These are phyloP conservation scores for Scrobipalpa costella DNA, from an alignment of 2,888 invertebrate species.

Conservation along the genomic window DNA sequence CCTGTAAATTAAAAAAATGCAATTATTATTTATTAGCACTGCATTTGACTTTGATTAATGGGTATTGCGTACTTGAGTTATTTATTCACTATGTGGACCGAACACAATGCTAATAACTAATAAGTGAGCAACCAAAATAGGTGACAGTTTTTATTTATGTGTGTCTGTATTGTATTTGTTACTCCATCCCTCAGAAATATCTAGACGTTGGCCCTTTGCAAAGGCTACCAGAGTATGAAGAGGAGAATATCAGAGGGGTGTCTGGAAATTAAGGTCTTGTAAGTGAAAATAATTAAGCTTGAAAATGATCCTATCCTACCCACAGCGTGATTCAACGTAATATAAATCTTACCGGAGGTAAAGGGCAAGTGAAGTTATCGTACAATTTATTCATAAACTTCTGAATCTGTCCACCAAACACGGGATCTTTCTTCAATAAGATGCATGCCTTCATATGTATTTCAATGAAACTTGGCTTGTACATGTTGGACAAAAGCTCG, in stretches of 20 bases:
- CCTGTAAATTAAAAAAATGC: background rate
- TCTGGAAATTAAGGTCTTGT: no score
- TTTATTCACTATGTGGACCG: no score
- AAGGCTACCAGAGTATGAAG: no score
- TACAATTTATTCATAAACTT: background rate
- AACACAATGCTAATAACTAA: no score
- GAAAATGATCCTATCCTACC: background rate
- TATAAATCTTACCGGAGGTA: conserved; percentile 1
- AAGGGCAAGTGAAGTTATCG: background rate
- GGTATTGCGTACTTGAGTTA: background rate
- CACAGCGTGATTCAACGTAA: background rate
- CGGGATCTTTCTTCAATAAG: background rate
- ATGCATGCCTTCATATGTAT: background rate
- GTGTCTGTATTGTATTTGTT: no score
- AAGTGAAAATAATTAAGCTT: no score
- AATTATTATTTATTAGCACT: background rate
- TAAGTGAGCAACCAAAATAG: no score
- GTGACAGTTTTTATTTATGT: no score
- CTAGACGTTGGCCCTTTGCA: no score
- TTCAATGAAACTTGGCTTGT: conserved; percentile 1
- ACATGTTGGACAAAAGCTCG: conserved; percentile 6
- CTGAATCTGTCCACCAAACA: background rate
- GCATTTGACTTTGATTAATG: background rate
- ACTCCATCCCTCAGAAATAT: no score
- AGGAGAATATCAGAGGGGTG: no score